Base-by-base conservation (phyloP, 1,140 invertebrate species). In the Kradibia gibbosae region DNA sequence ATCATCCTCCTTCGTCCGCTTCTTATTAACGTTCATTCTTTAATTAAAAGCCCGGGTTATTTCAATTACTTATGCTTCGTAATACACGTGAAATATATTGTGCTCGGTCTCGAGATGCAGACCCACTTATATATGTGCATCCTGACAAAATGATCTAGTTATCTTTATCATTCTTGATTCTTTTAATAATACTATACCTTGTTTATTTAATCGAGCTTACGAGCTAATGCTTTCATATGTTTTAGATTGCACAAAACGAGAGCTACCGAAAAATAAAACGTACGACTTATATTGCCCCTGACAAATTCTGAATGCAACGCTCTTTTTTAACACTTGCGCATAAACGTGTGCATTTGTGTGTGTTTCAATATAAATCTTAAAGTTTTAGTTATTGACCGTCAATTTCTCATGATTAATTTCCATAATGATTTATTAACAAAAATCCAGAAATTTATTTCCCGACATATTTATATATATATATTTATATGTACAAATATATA, bases 11-110 rank as follows among this genome's bases (percentile, higher is more conserved):
- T 48, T 48, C 45, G 17, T 48, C 17, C 45, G 17, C 17, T 48
- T 67, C 62, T 28, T 67, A 39, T 39, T 67, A 8, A n/a, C 34
- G 36, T 36, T 67, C 20, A 39, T n/a, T 39, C 62, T 67, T 67
- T 67, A n/a, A 67, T 67, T 67, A 67, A 39, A 65, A 67, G 17
- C 0, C 15, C 34, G n/a, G 20, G 20, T 67, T 67, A 39, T 67
- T 39, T 67, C 62, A 67, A 67, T 67, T 67, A 67, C 34, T 67
- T 67, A 67, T 22, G 7, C 22, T 67, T 67, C 34, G 3, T 67
- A 15, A 31, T 34, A 62, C 11, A n/a, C 60, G 15, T n/a, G 25
- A 13, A 62, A 62, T 60, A 10, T 34, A 36, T 62, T 17, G 13
- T 20, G 15, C 28, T 34, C 15, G 34, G 31, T 3, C 15, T 36